phyloP scores from a whole-genome alignment of 2,888 invertebrate genomes.

The Antheraea yamamai region DNA sequence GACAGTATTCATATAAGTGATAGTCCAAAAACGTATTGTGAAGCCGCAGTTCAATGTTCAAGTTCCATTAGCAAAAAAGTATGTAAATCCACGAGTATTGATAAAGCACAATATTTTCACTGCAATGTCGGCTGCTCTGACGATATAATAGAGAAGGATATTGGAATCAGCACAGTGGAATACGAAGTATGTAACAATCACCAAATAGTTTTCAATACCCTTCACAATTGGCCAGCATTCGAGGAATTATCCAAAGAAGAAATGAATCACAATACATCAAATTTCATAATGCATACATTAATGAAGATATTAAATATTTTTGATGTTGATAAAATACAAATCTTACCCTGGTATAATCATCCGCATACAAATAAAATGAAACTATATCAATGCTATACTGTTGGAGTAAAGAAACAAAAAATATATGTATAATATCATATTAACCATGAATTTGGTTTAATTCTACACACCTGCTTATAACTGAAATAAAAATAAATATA shows the following conservation, averaged over 20 bases:
- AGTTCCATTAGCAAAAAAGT: constrained; percentile 27
- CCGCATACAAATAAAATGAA: constrained; percentile 37
- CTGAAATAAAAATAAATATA: not conserved
- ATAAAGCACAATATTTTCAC: constrained; percentile 34
- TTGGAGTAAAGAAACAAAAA: constrained; percentile 12
- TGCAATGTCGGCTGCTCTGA: constrained; percentile 37
- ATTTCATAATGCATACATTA: constrained; percentile 40
- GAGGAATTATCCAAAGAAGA: constrained; percentile 23
- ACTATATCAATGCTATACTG: constrained; percentile 47
- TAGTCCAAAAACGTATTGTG: constrained; percentile 31
- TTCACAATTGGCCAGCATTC: constrained; percentile 43
- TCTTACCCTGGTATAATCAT: constrained; percentile 41
- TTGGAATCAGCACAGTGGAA: constrained; percentile 39
- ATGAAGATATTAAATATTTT: constrained; percentile 40
- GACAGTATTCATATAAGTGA: constrained; percentile 47
- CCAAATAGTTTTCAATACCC: constrained; percentile 38
- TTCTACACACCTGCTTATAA: not conserved
- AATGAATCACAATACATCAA: constrained; percentile 26
- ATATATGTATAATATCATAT: not conserved
- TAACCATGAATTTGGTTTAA: not conserved
- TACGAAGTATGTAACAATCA: constrained; percentile 52
- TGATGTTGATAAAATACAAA: constrained; percentile 57
- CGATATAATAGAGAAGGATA: constrained; percentile 37
- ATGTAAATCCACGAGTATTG: constrained; percentile 48
- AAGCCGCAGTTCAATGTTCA: constrained; percentile 47